Evolutionary conservation across 2,888 invertebrate species (phyloP), one percentile per base, ranked within the genome.

Genomic region (Andrena bucephala): DNA sequence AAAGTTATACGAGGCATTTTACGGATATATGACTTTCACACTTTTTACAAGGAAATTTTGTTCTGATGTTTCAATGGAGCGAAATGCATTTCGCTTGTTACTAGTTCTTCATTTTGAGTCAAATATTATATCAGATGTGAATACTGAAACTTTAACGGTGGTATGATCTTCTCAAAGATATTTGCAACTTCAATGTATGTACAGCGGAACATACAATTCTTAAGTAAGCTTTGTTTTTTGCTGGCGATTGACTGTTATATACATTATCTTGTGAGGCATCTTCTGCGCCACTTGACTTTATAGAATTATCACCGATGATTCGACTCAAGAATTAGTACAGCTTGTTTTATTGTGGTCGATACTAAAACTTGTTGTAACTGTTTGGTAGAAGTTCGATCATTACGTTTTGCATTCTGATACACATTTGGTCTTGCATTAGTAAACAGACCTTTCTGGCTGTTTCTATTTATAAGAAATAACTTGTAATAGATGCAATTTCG

Each of bases 261-360:
- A 90, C 90, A 90, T 85, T 89, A 89, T 85, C 85, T 86, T 85
- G 87, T 85, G 86, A 90, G 89, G 90, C 87, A 90, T 88, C 85
- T 82, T 82, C 88, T 87, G 85, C 87, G 84, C 87, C 88, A 81
- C 72, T 87, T 78, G 77, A 81, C 87, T 87, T 74, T 79, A 76
- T 74, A 73, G 72, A 83, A 84, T 82, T 81, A 81, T 68, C 85
- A 83, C 67, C 76, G 76, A 78, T 54, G 73, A 73, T 80, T 78
- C 74, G 78, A 88, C 57, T 83, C 74, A 20, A 83, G 33, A 73
- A 79, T 77, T 70, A 78, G 71, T 67, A 77, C 57, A 79, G 69
- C 50, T 63, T 66, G 59, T 85, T 67, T 75, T 20, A 36, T n/a
- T 60, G 20, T n/a, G 72, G 83, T 72, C 62, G 48, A 80, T 52